Evolutionary conservation across 53 echinoderm and acorn worm genomes (phyloP).

Genomic region (Hippasteria phrygiana): DNA sequence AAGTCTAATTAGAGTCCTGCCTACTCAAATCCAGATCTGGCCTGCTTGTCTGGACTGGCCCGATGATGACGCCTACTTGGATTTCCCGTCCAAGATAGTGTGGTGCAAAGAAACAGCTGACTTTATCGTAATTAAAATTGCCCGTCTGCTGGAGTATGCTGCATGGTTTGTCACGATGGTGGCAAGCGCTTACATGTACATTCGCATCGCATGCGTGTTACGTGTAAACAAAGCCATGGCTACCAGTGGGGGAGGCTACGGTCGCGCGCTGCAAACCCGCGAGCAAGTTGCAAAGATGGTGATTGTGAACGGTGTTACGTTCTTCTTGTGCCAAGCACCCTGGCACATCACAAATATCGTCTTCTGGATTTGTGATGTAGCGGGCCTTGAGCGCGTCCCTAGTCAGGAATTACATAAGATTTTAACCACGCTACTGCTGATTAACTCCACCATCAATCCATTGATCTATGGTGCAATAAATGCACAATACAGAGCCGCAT

Average conservation of each 20-base stretch:
- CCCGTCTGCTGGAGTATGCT: neutral
- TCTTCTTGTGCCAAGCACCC: constrained; percentile 30
- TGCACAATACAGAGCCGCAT: constrained; percentile 27
- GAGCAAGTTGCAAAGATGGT: constrained; percentile 33
- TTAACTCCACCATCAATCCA: constrained; percentile 12
- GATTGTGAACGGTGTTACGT: constrained; percentile 15
- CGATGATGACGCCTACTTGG: neutral
- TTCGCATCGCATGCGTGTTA: neutral
- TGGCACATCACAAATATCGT: neutral
- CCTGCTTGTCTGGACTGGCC: neutral
- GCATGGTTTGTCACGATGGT: neutral
- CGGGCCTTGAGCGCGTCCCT: neutral
- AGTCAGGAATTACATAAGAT: neutral
- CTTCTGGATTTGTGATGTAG: neutral
- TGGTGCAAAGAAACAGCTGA: neutral
- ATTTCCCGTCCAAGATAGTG: neutral
- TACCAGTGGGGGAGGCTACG: neutral
- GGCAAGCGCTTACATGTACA: neutral
- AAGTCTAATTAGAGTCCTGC: neutral
- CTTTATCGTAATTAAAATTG: neutral
- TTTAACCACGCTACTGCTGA: neutral
- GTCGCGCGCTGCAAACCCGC: neutral
- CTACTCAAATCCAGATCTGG: neutral
- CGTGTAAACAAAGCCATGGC: neutral
- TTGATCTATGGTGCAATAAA: constrained; percentile 35